These are phyloP conservation scores for Uria lomvia DNA, from an alignment of 2,113 vertebrate genomes.

Conservation along the genomic window DNA sequence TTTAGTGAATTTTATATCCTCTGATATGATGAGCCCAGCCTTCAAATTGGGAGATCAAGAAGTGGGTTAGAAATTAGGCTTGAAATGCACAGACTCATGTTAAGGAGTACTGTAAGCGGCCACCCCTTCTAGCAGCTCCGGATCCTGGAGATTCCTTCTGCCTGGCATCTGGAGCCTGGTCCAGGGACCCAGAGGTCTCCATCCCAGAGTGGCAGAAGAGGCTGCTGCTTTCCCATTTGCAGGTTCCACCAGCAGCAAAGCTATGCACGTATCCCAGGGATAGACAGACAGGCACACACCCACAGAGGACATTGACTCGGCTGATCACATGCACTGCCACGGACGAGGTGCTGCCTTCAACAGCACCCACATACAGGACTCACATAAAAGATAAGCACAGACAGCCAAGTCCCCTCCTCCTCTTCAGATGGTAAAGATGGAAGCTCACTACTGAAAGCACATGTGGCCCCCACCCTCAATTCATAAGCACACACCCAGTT, in stretches of 20 bases:
- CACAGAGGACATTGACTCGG: rapidly evolving
- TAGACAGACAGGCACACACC: neutral
- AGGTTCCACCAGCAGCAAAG: neutral
- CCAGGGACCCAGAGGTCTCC: neutral
- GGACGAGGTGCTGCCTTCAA: neutral
- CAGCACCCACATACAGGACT: neutral
- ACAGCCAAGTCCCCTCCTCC: neutral
- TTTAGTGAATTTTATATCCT: neutral
- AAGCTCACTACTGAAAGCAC: neutral
- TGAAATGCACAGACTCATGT: neutral
- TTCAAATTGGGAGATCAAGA: neutral
- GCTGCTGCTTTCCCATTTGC: neutral
- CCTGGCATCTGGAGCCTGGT: neutral
- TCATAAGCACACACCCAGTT: neutral
- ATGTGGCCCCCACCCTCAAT: rapidly evolving
- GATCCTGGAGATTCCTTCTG: neutral
- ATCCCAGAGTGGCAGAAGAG: neutral
- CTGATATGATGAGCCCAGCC: neutral
- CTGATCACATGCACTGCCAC: neutral
- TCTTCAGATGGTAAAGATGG: neutral
- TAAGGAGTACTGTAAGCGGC: neutral
- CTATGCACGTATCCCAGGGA: rapidly evolving
- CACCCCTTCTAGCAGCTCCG: neutral
- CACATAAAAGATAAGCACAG: neutral
- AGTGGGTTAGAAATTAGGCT: neutral